phyloP scores from a whole-genome alignment of 2,888 invertebrate genomes.

The Auanema freiburgensis region DNA sequence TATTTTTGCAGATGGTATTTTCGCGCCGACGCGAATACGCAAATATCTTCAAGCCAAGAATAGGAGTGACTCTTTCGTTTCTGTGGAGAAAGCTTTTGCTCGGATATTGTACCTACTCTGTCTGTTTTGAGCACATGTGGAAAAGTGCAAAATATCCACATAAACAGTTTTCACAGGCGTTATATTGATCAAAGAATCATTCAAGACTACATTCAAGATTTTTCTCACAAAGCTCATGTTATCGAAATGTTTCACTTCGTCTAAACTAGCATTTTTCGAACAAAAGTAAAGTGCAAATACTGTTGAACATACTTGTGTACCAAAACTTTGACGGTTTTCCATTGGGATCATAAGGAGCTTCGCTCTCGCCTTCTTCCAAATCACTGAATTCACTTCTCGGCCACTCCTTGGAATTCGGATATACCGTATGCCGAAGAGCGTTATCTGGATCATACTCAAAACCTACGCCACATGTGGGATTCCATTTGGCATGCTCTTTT shows the following conservation, averaged over 20 bases:
- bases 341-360: conserved; percentile 90
- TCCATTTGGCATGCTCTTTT: conserved; percentile 99
- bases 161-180: not conserved
- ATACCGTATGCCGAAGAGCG: conserved; percentile 84
- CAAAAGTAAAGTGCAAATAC: not conserved
- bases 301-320: conserved; percentile 67
- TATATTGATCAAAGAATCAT: no score
- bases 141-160: conserved; percentile 1
- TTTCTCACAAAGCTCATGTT: no score
- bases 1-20: no score
- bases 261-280: no score
- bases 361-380: conserved; percentile 69
- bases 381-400: conserved; percentile 91
- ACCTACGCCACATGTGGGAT: conserved; percentile 94
- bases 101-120: no score
- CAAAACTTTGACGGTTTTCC: conserved; percentile 95
- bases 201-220: no score
- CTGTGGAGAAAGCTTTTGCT: no score
- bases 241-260: no score
- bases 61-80: no score
- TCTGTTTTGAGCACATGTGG: not conserved
- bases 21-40: no score
- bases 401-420: conserved; percentile 63
- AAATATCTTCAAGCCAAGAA: no score
- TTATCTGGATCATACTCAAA: conserved; percentile 99